These are phyloP conservation scores for Aurelia aurita complex sp. Pacific DNA, from an alignment of 30 jellyfish, hydroid and myxozoan genomes.

Conservation along the genomic window DNA sequence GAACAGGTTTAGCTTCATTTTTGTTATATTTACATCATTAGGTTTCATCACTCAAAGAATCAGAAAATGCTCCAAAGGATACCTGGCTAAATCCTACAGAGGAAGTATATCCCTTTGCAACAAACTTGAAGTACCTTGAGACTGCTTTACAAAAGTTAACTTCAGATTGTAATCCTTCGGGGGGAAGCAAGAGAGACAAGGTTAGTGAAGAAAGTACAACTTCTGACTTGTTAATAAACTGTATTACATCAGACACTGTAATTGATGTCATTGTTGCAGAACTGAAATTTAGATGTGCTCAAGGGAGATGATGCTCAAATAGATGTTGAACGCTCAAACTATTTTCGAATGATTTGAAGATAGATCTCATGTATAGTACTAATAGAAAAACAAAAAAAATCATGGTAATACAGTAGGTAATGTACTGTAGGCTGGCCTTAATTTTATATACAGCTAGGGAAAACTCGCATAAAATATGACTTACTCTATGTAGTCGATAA, in stretches of 20 bases:
- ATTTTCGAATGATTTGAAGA: no score
- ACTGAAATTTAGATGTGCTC: not conserved
- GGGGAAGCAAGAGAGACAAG: not conserved
- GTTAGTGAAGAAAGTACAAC: not conserved
- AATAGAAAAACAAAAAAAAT: no score
- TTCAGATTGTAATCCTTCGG: not conserved
- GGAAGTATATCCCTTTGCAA: conserved; percentile 38
- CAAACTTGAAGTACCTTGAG: conserved; percentile 8
- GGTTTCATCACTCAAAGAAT: conserved; percentile 69
- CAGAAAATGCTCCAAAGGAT: conserved; percentile 17
- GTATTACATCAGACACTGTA: conserved; percentile 10
- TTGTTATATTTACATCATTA: not conserved
- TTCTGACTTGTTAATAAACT: conserved; percentile 11
- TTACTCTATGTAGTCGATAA: no score
- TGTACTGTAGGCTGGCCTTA: no score
- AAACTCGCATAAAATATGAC: no score
- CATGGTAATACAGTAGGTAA: no score
- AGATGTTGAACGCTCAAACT: no score
- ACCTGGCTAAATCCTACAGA: conserved; percentile 80
- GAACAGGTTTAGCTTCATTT: no score
- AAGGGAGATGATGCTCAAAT: no score
- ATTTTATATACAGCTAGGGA: no score
- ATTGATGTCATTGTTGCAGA: conserved; percentile 4
- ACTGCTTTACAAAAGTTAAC: conserved; percentile 3
- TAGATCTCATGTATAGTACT: no score